A percentile compares a stretch with the other conserved stretches of the same genome.
Conservation (phyloP, 1,140 invertebrate species). For the Papilio xuthus region DNA sequence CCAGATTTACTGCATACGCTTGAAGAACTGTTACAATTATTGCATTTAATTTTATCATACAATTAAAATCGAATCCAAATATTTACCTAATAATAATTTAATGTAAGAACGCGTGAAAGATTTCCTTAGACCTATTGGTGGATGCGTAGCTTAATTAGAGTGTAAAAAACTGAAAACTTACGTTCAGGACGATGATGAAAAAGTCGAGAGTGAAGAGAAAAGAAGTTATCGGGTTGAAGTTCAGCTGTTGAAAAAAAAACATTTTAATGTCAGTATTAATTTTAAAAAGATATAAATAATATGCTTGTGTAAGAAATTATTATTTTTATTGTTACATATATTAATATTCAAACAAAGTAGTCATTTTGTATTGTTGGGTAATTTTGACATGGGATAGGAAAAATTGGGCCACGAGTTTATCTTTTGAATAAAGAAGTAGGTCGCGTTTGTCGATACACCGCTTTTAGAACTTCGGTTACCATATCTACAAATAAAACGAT, state of each 20-base stretch:
- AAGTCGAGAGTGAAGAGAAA: conserved; percentile 85
- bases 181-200: conserved; percentile 84
- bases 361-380: not conserved
- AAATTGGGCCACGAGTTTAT: conserved; percentile 1
- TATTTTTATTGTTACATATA: not conserved
- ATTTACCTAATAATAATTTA: not conserved
- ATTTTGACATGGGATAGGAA: not conserved
- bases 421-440: not conserved
- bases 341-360: too few species aligned
- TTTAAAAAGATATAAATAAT: not conserved
- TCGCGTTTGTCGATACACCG: not conserved
- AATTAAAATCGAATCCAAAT: too few species aligned
- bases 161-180: conserved; percentile 77
- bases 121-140: too few species aligned
- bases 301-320: not conserved
- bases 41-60: too few species aligned
- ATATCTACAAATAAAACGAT: not conserved
- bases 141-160: too few species aligned
- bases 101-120: not conserved
- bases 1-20: too few species aligned
- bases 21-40: too few species aligned
- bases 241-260: conserved; percentile 80
- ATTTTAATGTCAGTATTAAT: not conserved
- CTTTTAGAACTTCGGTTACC: not conserved
- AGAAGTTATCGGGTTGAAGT: conserved; percentile 83